Base-by-base conservation (phyloP, 2,888 invertebrate genomes). In the Hydriomena furcata region DNA sequence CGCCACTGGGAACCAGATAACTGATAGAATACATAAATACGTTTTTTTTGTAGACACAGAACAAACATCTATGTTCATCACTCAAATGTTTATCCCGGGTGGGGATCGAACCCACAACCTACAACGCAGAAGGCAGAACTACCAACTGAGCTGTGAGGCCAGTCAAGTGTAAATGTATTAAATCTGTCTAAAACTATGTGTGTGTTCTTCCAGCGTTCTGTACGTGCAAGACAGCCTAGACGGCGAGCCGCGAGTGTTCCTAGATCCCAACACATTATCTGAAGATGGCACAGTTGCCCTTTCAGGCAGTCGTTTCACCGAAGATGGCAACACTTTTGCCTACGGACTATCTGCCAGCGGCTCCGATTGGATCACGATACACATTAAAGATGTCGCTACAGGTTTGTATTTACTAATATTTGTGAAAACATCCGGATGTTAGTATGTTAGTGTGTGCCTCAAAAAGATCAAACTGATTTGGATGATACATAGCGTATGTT, bases 341-440 rank as follows among this genome's bases (percentile, higher is more conserved):
- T 99, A 98, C 84, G 97, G 96, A 0, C 90, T 99, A 1, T 98
- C 98, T 61, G 93, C 94, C 54, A 97, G 97, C 79, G 99, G 99
- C 0, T 98, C 98, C 1, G 99, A 99, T 81, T 99, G 99, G 99
- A 94, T 95, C 60, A 97, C 96, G 38, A 96, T 99, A 68, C 94
- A 95, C 71, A 94, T 97, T 63, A 94, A 94, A 64, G 92, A 95
- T 84, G 94, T 95, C 0, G 92, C 91, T 52, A 94, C 94, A 67
- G 94, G 94, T 52, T 20, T 34, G 32, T 52, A 3, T 21, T 7
- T 43, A 6, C 6, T 7, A 8, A 21, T 4, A 7, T 24, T 23
- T 6, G n/a, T n/a, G n/a, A n/a, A n/a, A n/a, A n/a, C n/a, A n/a
- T n/a, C n/a, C n/a, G n/a, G n/a, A n/a, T n/a, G n/a, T n/a, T n/a